Base-by-base conservation (phyloP, 1,140 invertebrate genomes). In the Drosophila rhopaloa region DNA sequence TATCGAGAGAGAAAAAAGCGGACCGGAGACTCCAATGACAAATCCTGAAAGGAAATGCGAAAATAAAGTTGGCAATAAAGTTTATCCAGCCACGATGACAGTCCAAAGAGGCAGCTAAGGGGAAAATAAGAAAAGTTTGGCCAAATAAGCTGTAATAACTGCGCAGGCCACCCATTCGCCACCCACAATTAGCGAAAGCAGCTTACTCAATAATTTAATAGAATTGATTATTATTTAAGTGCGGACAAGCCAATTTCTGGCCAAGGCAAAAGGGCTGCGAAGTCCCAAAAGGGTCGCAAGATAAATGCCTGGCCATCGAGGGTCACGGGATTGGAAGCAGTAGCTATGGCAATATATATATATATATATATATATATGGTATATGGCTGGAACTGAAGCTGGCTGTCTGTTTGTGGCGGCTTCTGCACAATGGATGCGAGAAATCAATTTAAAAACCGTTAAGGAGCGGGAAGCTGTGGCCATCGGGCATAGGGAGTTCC, bases 151-250 rank as follows among this genome's bases (percentile, higher is more conserved):
- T 47, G 51, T 83, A 84, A 84, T 80, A 84, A 85, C 77, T 80
- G 53, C 58, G 32, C 44, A 24, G 27, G 46, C 58, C 51, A 24
- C 56, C 60, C 54, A 7, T 16, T 14, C 9, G 32, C 62, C 67
- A 44, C 84, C 61, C 73, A 83, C 84, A 88, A 88, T 88, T 89
- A 89, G 80, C 73, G 62, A 77, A 73, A 81, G 48, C 62, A 65
- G 60, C 77, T 71, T 82, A 77, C 72, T 83, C 68, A 89, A 89
- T 88, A 88, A 88, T 88, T 88, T 81, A 88, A 88, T 88, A 63
- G 63, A 89, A 89, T 89, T 89, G 85, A 89, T 89, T 89, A 89
- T 89, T 89, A 89, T 89, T 89, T 89, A 89, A 89, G 84, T 84
- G 80, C 77, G 68, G 81, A 84, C 77, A 78, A 75, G 66, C 66